phyloP scores from a whole-genome alignment of 2,113 vertebrate genomes.

The Pseudorectes ferrugineus region DNA sequence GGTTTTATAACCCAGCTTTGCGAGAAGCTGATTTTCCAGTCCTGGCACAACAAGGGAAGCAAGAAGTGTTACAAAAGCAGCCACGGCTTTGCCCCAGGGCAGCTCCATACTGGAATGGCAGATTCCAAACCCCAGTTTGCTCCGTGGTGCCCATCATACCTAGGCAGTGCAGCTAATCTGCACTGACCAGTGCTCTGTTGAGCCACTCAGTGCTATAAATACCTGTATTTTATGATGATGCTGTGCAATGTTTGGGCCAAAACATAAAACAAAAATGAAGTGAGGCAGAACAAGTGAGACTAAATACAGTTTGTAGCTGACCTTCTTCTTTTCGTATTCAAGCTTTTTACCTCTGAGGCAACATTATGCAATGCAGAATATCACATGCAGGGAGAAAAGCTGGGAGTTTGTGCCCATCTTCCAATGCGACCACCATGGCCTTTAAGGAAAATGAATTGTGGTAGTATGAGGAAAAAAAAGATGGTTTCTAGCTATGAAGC shows the following conservation, averaged over 20 bases:
- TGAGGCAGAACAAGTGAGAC: background rate
- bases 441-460: background rate
- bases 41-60: background rate
- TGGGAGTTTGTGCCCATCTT: background rate
- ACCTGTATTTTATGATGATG: background rate
- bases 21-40: background rate
- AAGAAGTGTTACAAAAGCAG: background rate
- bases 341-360: conserved; percentile 11
- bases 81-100: background rate
- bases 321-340: background rate
- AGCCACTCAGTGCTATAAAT: background rate
- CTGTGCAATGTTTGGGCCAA: background rate
- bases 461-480: background rate
- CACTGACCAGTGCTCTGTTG: background rate
- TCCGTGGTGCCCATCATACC: background rate
- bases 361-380: background rate
- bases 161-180: background rate
- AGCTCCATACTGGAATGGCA: background rate
- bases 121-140: background rate
- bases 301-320: background rate
- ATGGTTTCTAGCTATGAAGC: background rate
- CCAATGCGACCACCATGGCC: background rate
- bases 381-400: background rate
- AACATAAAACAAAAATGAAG: background rate
- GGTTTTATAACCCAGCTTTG: background rate